Evolutionary conservation across 2,888 invertebrate species (phyloP).

Genomic region (Eucera pruinosa): DNA sequence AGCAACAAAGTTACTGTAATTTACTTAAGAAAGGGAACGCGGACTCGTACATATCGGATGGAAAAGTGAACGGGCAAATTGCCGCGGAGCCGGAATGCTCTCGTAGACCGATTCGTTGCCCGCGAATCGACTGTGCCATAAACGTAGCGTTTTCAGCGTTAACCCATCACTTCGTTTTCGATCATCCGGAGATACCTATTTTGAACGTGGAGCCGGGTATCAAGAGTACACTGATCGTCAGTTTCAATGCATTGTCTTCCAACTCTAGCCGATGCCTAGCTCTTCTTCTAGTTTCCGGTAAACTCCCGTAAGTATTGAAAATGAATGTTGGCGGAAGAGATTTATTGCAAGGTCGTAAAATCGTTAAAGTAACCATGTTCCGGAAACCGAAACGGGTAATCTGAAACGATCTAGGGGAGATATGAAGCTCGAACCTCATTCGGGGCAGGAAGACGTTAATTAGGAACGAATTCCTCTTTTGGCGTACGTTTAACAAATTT

Average conservation of each 20-base stretch:
- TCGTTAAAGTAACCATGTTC: too few relatives aligned
- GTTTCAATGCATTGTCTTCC: constrained; percentile 74
- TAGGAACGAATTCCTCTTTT: too few relatives aligned
- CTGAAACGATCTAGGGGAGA: too few relatives aligned
- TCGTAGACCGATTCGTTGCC: constrained; percentile 85
- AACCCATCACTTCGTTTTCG: constrained; percentile 86
- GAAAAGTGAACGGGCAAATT: constrained; percentile 71
- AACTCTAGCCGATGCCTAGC: constrained; percentile 81
- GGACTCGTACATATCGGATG: constrained; percentile 65
- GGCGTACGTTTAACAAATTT: too few relatives aligned
- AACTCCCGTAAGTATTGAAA: constrained; percentile 80
- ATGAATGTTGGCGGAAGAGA: too few relatives aligned
- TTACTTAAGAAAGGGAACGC: constrained; percentile 59
- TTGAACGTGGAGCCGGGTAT: constrained; percentile 79
- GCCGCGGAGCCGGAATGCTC: constrained; percentile 80
- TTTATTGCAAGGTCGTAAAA: too few relatives aligned
- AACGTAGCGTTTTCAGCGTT: constrained; percentile 86
- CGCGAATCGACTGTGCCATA: constrained; percentile 85
- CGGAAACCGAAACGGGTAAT: too few relatives aligned
- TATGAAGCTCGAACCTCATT: too few relatives aligned
- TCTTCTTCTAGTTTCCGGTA: constrained; percentile 79
- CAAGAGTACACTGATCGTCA: constrained; percentile 79
- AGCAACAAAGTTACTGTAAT: constrained; percentile 68
- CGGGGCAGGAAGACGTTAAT: too few relatives aligned
- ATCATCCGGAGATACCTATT: constrained; percentile 85